Evolutionary conservation across 2,888 invertebrate genomes (phyloP).

Genomic region (Plagodis pulveraria): DNA sequence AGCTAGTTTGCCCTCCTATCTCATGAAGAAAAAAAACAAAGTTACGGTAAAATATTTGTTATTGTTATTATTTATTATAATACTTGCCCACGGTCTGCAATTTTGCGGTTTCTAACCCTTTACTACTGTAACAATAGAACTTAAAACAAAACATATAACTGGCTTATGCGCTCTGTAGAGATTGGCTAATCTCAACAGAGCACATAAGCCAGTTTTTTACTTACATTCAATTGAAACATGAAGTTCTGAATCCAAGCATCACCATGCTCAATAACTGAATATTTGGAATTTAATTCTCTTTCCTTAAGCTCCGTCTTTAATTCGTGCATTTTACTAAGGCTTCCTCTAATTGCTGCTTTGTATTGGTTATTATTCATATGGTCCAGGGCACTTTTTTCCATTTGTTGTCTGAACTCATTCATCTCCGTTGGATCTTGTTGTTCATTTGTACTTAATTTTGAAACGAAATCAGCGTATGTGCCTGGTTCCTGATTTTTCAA

Average conservation of each 20-base stretch:
- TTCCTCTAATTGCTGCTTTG: constrained; percentile 27
- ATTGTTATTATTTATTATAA: too few species aligned
- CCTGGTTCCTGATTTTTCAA: not conserved
- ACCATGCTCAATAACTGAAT: not conserved
- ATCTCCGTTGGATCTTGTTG: not conserved
- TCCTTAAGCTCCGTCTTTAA: constrained; percentile 7
- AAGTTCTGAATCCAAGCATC: not conserved
- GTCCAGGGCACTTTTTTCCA: constrained; percentile 3
- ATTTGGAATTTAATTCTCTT: constrained; percentile 20
- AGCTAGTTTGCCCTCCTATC: too few species aligned
- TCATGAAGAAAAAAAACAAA: too few species aligned
- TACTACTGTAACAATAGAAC: too few species aligned
- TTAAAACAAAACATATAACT: too few species aligned
- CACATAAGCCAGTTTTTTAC: constrained; percentile 9
- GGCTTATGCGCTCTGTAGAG: too few species aligned
- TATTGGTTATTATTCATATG: not conserved
- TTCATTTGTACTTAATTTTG: not conserved
- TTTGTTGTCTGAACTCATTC: constrained; percentile 15
- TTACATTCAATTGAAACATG: constrained; percentile 35
- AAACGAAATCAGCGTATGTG: not conserved
- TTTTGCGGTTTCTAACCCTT: too few species aligned
- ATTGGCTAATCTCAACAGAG: too few species aligned
- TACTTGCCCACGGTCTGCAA: too few species aligned
- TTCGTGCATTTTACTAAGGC: not conserved
- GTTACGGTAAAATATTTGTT: too few species aligned